Percentiles rank a stretch among this genome's conserved stretches.
These are phyloP conservation scores for Sinocyclocheilus maitianheensis DNA, from an alignment of 2,113 vertebrate genomes.

Conservation along the genomic window DNA sequence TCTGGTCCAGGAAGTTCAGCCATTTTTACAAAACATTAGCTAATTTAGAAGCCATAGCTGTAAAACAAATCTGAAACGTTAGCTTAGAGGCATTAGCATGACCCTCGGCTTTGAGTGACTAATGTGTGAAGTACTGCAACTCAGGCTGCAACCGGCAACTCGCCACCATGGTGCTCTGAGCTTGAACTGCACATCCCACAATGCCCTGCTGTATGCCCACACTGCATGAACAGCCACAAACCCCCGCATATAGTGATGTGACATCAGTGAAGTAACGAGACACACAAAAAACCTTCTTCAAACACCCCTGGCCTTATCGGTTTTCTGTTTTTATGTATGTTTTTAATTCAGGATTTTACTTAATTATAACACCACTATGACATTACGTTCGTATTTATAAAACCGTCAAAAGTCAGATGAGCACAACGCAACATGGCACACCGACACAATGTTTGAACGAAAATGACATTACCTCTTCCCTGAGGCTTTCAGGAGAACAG, in stretches of 20 bases:
- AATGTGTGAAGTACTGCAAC: slow-evolving; percentile 32
- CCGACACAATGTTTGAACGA: background rate
- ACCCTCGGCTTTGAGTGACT: background rate
- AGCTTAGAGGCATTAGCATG: background rate
- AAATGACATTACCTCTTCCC: slow-evolving; percentile 40
- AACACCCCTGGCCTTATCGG: slow-evolving; percentile 2
- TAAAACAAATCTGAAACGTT: slow-evolving; percentile 13
- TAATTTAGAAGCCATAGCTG: slow-evolving; percentile 34
- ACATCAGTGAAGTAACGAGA: slow-evolving; percentile 16
- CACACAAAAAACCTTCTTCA: slow-evolving; percentile 7
- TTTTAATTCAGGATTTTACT: background rate
- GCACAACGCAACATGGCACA: slow-evolving; percentile 48
- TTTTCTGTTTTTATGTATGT: slow-evolving; percentile 9
- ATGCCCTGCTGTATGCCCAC: slow-evolving; percentile 26
- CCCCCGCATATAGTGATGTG: background rate
- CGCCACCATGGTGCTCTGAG: slow-evolving; percentile 52
- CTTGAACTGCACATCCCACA: background rate
- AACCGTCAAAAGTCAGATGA: slow-evolving; percentile 33
- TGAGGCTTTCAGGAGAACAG: slow-evolving; percentile 45
- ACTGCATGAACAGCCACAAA: slow-evolving; percentile 26
- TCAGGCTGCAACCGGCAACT: slow-evolving; percentile 34
- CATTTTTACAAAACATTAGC: background rate
- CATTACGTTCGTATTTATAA: background rate
- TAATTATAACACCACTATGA: background rate
- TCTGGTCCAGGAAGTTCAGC: background rate